Evolutionary conservation across 2,797 vertebrate genomes (phyloP).

Genomic region (Sebastes cheni): DNA sequence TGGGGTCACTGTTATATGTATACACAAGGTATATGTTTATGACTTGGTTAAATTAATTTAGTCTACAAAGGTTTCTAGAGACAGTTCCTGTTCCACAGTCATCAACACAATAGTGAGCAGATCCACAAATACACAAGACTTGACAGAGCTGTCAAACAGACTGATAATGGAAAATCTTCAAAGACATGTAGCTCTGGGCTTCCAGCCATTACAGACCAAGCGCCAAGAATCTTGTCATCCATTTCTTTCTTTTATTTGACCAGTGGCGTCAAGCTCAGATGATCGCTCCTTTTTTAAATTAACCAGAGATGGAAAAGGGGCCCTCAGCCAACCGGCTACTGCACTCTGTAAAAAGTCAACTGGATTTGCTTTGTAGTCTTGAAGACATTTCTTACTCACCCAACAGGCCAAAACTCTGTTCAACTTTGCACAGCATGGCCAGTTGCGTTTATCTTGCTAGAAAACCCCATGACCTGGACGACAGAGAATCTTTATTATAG

Average conservation of each 20-base stretch:
- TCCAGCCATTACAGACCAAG: slow-evolving; percentile 45
- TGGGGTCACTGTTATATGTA: background rate
- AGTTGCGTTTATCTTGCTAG: background rate
- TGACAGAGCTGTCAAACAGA: slow-evolving; percentile 60
- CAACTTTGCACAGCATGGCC: background rate
- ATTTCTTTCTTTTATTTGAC: slow-evolving; percentile 68
- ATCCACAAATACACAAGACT: slow-evolving; percentile 33
- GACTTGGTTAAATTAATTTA: background rate
- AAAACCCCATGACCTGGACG: background rate
- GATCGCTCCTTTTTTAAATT: slow-evolving; percentile 47
- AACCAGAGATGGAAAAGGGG: slow-evolving; percentile 76
- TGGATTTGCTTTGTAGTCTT: slow-evolving; percentile 25
- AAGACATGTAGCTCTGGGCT: slow-evolving; percentile 53
- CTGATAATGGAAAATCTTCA: slow-evolving; percentile 69
- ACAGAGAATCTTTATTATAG: background rate
- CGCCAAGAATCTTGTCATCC: slow-evolving; percentile 38
- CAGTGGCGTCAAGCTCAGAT: slow-evolving; percentile 40
- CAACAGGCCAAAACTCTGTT: background rate
- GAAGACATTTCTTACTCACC: slow-evolving; percentile 24
- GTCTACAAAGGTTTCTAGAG: background rate
- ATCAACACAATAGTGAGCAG: slow-evolving; percentile 15
- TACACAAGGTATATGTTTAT: background rate
- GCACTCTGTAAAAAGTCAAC: slow-evolving; percentile 13
- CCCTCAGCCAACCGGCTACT: slow-evolving; percentile 49
- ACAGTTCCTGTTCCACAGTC: slow-evolving; percentile 20